Conservation (phyloP, 53 echinoderm and acorn worm genomes). For the Pentamera pediparva region DNA sequence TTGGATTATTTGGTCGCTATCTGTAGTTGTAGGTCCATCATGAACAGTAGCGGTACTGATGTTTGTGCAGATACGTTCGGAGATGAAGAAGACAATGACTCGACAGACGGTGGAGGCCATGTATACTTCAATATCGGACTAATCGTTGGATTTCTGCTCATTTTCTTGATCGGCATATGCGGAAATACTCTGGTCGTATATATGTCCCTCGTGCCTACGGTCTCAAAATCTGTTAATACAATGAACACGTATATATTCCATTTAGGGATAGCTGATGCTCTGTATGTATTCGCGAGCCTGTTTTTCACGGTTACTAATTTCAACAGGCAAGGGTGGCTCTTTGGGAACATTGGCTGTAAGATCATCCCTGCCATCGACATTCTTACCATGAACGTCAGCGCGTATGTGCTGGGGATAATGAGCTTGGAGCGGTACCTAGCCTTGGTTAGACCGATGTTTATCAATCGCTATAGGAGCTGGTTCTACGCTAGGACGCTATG, state of each 20-base stretch:
- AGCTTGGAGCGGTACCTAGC: conserved; percentile 61
- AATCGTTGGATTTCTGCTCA: conserved; percentile 39
- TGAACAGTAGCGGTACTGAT: too few species aligned
- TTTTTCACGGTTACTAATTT: conserved; percentile 60
- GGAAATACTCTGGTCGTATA: conserved; percentile 54
- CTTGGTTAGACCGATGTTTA: conserved; percentile 47
- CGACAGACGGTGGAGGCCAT: not conserved
- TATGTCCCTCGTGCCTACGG: conserved; percentile 14
- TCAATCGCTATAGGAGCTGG: conserved; percentile 49
- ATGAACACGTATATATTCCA: conserved; percentile 69
- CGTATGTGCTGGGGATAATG: conserved; percentile 47
- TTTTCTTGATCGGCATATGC: conserved; percentile 50
- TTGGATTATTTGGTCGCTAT: too few species aligned
- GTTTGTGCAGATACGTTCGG: too few species aligned
- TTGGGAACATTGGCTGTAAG: conserved; percentile 56
- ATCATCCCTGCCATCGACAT: conserved; percentile 49
- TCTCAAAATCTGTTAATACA: conserved; percentile 32
- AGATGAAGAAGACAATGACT: too few species aligned
- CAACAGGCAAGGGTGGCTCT: conserved; percentile 51
- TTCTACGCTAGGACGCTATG: conserved; percentile 44
- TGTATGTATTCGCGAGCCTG: conserved; percentile 51
- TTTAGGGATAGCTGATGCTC: conserved; percentile 45
- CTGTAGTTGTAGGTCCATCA: too few species aligned
- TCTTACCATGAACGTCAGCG: conserved; percentile 55
- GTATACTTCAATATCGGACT: conserved; percentile 18